Conservation (phyloP, 1,140 invertebrate genomes). For the Pectinophora gossypiella region DNA sequence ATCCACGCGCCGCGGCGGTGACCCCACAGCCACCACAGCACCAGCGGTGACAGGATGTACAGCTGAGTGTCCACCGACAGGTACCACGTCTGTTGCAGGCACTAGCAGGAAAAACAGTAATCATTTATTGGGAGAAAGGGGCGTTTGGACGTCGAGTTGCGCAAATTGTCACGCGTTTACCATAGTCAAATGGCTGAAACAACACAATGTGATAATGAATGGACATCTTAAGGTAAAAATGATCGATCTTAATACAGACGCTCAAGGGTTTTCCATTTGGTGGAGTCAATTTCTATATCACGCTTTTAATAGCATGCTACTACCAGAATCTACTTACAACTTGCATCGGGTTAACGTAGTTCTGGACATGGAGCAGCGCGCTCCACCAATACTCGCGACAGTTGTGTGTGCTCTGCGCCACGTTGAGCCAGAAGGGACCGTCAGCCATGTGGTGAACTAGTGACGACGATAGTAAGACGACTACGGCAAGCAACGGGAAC, state of each 20-base stretch:
- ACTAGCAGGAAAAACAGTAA: no score
- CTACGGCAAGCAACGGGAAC: constrained; percentile 76
- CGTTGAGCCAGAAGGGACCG: constrained; percentile 75
- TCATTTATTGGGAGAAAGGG: no score
- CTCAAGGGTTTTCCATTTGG: no score
- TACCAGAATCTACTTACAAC: constrained; percentile 17
- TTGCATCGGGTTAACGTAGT: constrained; percentile 27
- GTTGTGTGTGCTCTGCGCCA: constrained; percentile 17
- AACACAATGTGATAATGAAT: no score
- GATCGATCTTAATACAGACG: no score
- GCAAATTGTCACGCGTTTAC: no score
- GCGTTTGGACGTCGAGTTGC: no score
- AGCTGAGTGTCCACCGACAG: constrained; percentile 83
- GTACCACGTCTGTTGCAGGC: constrained; percentile 73
- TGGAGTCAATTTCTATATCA: no score
- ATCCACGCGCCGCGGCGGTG: constrained; percentile 19
- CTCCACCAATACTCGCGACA: constrained; percentile 38
- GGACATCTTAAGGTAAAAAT: no score
- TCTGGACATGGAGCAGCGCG: constrained; percentile 35
- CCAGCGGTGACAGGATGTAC: constrained; percentile 74
- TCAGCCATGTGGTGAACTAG: constrained; percentile 74
- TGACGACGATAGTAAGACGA: constrained; percentile 73
- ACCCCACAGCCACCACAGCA: constrained; percentile 49
- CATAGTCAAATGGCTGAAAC: no score
- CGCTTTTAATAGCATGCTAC: no score